Evolutionary conservation across 1,140 invertebrate species (phyloP).

Genomic region (Agrypnia vestita): DNA sequence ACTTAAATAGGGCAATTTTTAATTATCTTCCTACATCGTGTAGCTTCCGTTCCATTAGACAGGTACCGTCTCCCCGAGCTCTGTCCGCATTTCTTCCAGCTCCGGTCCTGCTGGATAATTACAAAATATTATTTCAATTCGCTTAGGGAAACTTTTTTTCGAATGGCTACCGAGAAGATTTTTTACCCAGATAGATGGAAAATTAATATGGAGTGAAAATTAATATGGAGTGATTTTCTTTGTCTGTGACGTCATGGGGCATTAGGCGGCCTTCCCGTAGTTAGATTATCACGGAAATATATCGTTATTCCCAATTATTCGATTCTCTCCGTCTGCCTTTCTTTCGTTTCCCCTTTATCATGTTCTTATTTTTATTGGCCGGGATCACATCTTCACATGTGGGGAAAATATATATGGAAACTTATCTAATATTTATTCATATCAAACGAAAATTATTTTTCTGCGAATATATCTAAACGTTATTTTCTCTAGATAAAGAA

Average conservation of each 20-base stretch:
- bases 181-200: slow-evolving; percentile 23
- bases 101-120: neutral
- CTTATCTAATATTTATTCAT: too few species aligned
- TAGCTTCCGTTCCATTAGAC: neutral
- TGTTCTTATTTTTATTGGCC: neutral
- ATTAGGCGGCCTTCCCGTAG: neutral
- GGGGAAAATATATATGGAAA: too few species aligned
- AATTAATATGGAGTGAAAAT: too few species aligned
- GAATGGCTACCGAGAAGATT: slow-evolving; percentile 8
- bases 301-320: slow-evolving; percentile 36
- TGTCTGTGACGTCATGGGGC: slow-evolving; percentile 29
- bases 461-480: too few species aligned
- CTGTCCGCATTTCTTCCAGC: too few species aligned
- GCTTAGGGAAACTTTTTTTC: slow-evolving; percentile 21
- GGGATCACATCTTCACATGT: too few species aligned
- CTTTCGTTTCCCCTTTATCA: neutral
- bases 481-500: too few species aligned
- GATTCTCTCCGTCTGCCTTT: slow-evolving; percentile 3
- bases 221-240: slow-evolving; percentile 34
- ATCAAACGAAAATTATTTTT: too few species aligned
- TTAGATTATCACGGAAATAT: slow-evolving; percentile 12
- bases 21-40: slow-evolving; percentile 8
- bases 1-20: neutral
- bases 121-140: slow-evolving; percentile 22
- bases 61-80: neutral